A percentile compares a stretch with the other conserved stretches of the same genome.
phyloP scores from a whole-genome alignment of 2,113 vertebrate species.

The zebrafish (Danio rerio) region GRCz12tu NC_133192.1:43444001-43444500 shows the following conservation, averaged over 20 bases:
- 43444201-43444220: no score
- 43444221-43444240: background rate
- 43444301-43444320: background rate
- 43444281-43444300: background rate
- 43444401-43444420: slow-evolving; percentile 9
- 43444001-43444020: no score
- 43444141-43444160: no score
- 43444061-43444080: no score
- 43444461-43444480: slow-evolving; percentile 68
- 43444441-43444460: slow-evolving; percentile 65
- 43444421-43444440: slow-evolving; percentile 31
- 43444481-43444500: slow-evolving; percentile 76
- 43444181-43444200: background rate
- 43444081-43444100: no score
- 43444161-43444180: background rate
- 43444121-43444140: no score
- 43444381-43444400: background rate
- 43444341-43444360: background rate
- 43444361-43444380: background rate
- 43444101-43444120: no score
- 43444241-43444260: background rate
- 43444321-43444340: background rate
- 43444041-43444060: no score
- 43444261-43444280: background rate
- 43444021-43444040: no score